A percentile compares a stretch with the other conserved stretches of the same genome.
phyloP scores from a whole-genome alignment of 2,797 vertebrate species.

The Micrastur ruficollis region DNA sequence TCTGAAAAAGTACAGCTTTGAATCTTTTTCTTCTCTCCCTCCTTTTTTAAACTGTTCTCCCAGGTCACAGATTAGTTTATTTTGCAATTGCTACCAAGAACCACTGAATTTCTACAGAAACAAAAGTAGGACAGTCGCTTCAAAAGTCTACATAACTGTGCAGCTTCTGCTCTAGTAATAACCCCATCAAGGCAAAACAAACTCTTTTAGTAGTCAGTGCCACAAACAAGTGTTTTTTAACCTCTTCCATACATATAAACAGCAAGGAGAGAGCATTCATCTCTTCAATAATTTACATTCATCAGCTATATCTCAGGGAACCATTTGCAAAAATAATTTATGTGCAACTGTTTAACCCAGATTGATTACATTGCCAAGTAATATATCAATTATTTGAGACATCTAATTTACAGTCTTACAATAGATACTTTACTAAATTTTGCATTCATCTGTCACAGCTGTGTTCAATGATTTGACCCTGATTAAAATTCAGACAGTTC shows the following conservation, averaged over 20 bases:
- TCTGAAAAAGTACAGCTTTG: not conserved
- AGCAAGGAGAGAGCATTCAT: not conserved
- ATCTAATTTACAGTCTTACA: conserved; percentile 17
- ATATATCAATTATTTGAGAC: not conserved
- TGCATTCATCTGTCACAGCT: conserved; percentile 36
- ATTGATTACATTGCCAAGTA: not conserved
- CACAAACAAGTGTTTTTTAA: not conserved
- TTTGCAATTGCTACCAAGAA: not conserved
- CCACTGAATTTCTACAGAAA: not conserved
- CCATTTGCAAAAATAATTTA: conserved; percentile 6
- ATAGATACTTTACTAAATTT: conserved; percentile 19
- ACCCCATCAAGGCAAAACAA: not conserved
- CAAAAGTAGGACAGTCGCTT: not conserved
- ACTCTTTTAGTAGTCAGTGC: not conserved
- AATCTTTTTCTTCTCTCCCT: not conserved
- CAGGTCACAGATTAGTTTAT: not conserved
- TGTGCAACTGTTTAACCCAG: conserved; percentile 6
- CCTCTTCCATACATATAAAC: not conserved
- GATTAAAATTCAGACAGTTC: conserved; percentile 23
- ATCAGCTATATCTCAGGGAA: not conserved
- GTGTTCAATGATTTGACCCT: conserved; percentile 9
- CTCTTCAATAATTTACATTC: not conserved
- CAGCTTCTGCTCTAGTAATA: not conserved
- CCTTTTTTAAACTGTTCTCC: not conserved
- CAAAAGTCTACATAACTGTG: not conserved